A percentile compares a stretch with the other conserved stretches of the same genome.
Evolutionary conservation across 2,113 vertebrate species (phyloP).

Genomic region (Blennius ocellaris): DNA sequence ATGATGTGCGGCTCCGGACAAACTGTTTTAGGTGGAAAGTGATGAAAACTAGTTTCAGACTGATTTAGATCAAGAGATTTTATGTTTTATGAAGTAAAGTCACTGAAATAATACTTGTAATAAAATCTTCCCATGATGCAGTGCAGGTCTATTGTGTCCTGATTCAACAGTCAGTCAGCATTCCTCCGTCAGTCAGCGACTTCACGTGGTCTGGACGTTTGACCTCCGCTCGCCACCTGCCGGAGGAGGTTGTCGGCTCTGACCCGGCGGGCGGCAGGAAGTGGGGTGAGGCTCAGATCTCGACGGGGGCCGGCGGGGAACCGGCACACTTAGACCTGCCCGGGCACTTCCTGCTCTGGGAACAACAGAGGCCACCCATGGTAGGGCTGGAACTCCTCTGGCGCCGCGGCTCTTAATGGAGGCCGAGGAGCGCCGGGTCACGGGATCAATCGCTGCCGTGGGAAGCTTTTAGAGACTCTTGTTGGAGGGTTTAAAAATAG

Average conservation of each 20-base stretch:
- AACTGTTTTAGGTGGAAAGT: too few species aligned
- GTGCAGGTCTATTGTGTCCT: too few species aligned
- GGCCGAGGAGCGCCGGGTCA: constrained; percentile 56
- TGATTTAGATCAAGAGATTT: too few species aligned
- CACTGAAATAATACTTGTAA: too few species aligned
- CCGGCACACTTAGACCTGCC: constrained; percentile 71
- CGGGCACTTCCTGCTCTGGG: constrained; percentile 71
- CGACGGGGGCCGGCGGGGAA: constrained; percentile 69
- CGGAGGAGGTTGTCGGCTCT: neutral
- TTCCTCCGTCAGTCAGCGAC: too few species aligned
- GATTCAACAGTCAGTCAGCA: too few species aligned
- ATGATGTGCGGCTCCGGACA: too few species aligned
- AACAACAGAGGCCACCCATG: constrained; percentile 67
- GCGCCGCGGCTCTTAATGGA: constrained; percentile 79
- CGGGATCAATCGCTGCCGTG: constrained; percentile 80
- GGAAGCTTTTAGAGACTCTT: constrained; percentile 80
- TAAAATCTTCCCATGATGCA: too few species aligned
- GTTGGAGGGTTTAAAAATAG: constrained; percentile 78
- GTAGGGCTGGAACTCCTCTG: constrained; percentile 66
- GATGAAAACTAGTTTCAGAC: too few species aligned
- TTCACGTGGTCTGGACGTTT: too few species aligned
- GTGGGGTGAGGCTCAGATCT: constrained; percentile 62
- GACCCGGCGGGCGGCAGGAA: constrained; percentile 62
- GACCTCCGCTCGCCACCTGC: too few species aligned
- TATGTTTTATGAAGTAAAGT: too few species aligned